Percentiles rank a stretch among this genome's conserved stretches.
These are phyloP conservation scores for Quiscalus mexicanus DNA, from an alignment of 2,113 vertebrate species.

Conservation along the genomic window DNA sequence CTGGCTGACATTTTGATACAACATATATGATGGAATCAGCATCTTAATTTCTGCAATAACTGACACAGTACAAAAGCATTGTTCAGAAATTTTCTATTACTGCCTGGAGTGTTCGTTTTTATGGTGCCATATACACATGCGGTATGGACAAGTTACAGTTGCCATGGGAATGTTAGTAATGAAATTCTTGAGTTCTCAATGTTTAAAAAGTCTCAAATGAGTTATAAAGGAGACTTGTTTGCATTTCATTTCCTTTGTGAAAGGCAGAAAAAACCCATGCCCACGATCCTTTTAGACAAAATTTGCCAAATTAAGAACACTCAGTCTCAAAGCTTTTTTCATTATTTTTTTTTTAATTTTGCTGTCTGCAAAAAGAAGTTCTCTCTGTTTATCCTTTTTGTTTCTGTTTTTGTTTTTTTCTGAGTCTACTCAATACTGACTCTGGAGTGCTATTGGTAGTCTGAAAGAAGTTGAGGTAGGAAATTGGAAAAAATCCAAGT, in stretches of 20 bases:
- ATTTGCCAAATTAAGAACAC: background rate
- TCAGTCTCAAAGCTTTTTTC: background rate
- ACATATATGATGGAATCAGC: background rate
- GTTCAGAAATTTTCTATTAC: slow-evolving; percentile 10
- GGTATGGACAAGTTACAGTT: slow-evolving; percentile 39
- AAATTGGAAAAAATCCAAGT: background rate
- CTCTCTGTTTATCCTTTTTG: background rate
- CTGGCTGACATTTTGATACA: slow-evolving; percentile 6
- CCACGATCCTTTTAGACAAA: background rate
- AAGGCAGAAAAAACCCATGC: background rate
- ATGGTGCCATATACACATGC: slow-evolving; percentile 11
- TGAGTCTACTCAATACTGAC: background rate
- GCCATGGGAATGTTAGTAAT: slow-evolving; percentile 42
- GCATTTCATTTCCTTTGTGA: slow-evolving; percentile 55
- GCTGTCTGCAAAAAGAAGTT: background rate
- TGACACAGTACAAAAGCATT: background rate
- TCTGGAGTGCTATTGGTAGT: background rate
- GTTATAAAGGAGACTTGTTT: slow-evolving; percentile 37
- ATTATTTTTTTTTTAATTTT: background rate
- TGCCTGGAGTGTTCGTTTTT: slow-evolving; percentile 35
- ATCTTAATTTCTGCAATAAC: slow-evolving; percentile 20
- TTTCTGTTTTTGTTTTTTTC: background rate
- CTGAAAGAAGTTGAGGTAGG: background rate
- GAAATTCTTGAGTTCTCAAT: slow-evolving; percentile 47
- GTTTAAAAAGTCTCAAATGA: slow-evolving; percentile 45